A percentile compares a stretch with the other conserved stretches of the same genome.
phyloP scores from a whole-genome alignment of 2,797 vertebrate genomes.

The Mycteria americana region DNA sequence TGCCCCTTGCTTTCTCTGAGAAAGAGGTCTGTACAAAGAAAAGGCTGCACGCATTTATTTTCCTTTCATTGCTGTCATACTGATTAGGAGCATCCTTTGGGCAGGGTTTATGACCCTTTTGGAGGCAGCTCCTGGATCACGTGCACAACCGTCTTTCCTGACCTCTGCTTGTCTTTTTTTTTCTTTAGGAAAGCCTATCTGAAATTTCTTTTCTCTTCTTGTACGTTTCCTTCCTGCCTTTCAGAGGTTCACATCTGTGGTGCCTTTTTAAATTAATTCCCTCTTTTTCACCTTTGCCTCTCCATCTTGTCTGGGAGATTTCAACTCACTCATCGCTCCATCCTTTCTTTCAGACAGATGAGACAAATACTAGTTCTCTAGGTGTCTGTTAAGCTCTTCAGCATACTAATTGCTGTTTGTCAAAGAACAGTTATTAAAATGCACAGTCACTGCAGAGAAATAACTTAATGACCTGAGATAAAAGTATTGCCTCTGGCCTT shows the following conservation, averaged over 20 bases:
- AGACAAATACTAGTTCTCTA: neutral
- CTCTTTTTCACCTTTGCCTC: neutral
- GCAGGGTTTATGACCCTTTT: neutral
- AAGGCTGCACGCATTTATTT: neutral
- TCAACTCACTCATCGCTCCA: neutral
- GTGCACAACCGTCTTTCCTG: neutral
- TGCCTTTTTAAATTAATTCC: neutral
- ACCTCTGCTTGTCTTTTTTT: neutral
- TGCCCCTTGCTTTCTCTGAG: neutral
- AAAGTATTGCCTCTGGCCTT: neutral
- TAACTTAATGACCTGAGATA: neutral
- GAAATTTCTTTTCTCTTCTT: neutral
- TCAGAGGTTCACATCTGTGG: neutral
- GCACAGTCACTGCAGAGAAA: neutral
- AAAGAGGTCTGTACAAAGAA: neutral
- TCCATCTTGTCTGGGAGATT: neutral
- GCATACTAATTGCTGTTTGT: slow-evolving; percentile 23
- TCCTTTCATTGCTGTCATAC: neutral
- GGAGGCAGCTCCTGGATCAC: neutral
- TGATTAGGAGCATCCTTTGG: neutral
- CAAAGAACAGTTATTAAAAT: slow-evolving; percentile 16
- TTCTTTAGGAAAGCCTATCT: neutral
- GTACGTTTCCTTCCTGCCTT: neutral
- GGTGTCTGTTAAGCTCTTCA: neutral
- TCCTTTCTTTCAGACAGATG: neutral